Conservation (phyloP, 2,797 vertebrate genomes). For the Amblyraja radiata region DNA sequence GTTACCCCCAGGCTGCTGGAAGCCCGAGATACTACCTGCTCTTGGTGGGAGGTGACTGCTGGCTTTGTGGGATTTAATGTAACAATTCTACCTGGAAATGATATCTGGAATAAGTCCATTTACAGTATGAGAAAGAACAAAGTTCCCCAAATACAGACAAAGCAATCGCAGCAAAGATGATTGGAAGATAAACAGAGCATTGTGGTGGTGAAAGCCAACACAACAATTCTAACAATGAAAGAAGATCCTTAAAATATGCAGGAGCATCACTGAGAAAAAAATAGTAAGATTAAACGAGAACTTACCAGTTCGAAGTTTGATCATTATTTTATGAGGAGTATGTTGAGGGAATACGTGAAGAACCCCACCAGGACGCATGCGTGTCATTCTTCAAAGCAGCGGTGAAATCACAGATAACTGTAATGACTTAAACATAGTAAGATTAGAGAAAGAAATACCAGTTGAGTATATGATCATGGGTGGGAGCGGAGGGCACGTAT, state of each 20-base stretch:
- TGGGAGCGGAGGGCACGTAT: too few species aligned
- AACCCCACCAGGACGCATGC: too few species aligned
- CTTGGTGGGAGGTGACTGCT: constrained; percentile 32
- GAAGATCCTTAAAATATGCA: neutral
- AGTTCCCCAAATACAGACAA: neutral
- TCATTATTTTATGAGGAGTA: too few species aligned
- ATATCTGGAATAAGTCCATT: neutral
- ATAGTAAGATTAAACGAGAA: too few species aligned
- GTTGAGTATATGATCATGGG: too few species aligned
- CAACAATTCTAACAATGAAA: neutral
- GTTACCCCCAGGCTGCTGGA: neutral
- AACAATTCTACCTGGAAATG: neutral
- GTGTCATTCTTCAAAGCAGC: too few species aligned
- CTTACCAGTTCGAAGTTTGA: too few species aligned
- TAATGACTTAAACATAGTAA: too few species aligned
- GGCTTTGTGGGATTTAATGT: neutral
- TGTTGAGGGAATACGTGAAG: too few species aligned
- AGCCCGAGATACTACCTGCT: neutral
- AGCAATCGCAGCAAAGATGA: neutral
- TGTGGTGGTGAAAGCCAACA: neutral
- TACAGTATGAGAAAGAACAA: neutral
- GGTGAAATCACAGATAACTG: too few species aligned
- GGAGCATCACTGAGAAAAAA: too few species aligned
- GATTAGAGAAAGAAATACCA: too few species aligned
- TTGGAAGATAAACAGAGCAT: neutral